Evolutionary conservation across 1,140 invertebrate species (phyloP).

Genomic region (Micrasema longulum): DNA sequence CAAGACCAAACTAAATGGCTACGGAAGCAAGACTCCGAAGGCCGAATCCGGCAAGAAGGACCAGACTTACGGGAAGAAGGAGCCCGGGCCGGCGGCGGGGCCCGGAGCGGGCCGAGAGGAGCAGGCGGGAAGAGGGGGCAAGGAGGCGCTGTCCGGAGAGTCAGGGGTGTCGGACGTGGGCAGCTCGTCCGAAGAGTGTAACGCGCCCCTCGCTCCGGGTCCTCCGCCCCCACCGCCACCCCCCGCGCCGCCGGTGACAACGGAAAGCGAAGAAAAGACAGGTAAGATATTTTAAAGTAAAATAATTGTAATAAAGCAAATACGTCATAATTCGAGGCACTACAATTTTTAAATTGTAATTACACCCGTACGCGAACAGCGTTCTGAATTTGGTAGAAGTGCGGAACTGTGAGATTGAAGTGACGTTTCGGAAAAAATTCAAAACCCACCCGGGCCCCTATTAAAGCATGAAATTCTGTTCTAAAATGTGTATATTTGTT

Average conservation of each 20-base stretch:
- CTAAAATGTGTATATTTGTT: too few species aligned
- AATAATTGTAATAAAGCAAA: background rate
- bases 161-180: slow-evolving; percentile 33
- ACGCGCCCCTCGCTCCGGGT: slow-evolving; percentile 60
- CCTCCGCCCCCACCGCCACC: slow-evolving; percentile 73
- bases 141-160: background rate
- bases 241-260: slow-evolving; percentile 60
- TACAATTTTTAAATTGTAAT: background rate
- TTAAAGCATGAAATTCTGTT: too few species aligned
- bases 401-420: too few species aligned
- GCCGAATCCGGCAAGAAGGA: slow-evolving; percentile 5
- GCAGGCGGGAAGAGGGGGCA: background rate
- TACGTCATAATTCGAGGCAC: background rate
- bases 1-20: slow-evolving; percentile 13
- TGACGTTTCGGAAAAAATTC: too few species aligned
- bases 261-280: slow-evolving; percentile 8
- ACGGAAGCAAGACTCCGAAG: slow-evolving; percentile 6
- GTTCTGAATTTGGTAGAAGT: too few species aligned
- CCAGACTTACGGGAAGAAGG: slow-evolving; percentile 1
- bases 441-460: too few species aligned
- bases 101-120: background rate
- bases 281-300: background rate
- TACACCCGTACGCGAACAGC: too few species aligned
- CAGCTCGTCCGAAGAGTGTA: slow-evolving; percentile 43
- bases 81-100: background rate